Base-by-base conservation (phyloP, 2,888 invertebrate species). In the Drepanosiphum platanoidis region DNA sequence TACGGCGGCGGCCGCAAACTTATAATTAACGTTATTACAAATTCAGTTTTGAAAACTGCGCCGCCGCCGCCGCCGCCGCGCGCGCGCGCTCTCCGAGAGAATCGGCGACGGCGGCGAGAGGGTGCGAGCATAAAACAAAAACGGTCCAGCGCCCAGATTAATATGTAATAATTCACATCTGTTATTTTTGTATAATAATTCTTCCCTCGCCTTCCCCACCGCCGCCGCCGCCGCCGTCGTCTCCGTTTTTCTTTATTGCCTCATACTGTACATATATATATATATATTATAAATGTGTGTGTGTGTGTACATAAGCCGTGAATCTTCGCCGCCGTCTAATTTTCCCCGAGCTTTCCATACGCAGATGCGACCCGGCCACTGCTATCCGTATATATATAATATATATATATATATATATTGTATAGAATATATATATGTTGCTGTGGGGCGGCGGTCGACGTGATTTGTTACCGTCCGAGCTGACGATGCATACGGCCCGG, bases 151-250 rank as follows among this genome's bases (percentile, higher is more conserved):
- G 77, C 84, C 66, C 84, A 86, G 87, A 87, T 87, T 87, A 87
- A 87, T 87, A 87, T 86, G 87, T 86, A 86, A 87, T 87, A 87
- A 87, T 87, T 87, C 87, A 87, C 87, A 87, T 86, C 87, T 87
- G 87, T 52, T 84, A 84, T 84, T 84, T 84, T 84, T 84, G 75
- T 77, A 77, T 77, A 84, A 84, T 84, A 84, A 84, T 84, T 84
- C 84, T 84, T 84, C 68, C 52, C 77, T 39, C 75, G 84, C 27
- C 77, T 32, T 9, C 46, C 27, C 8, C 61, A 42, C n/a, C 79
- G 32, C 46, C 46, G 27, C 68, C 82, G 32, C 32, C 64, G 34
- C 32, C 36, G 4, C 58, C 32, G 46, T 68, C 36, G 84, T 84
- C 77, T 84, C 68, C 36, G 84, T 84, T 84, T 84, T 84, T 77